A percentile compares a stretch with the other conserved stretches of the same genome.
These are phyloP conservation scores for Trinectes maculatus DNA, from an alignment of 2,113 vertebrate genomes.

Conservation along the genomic window DNA sequence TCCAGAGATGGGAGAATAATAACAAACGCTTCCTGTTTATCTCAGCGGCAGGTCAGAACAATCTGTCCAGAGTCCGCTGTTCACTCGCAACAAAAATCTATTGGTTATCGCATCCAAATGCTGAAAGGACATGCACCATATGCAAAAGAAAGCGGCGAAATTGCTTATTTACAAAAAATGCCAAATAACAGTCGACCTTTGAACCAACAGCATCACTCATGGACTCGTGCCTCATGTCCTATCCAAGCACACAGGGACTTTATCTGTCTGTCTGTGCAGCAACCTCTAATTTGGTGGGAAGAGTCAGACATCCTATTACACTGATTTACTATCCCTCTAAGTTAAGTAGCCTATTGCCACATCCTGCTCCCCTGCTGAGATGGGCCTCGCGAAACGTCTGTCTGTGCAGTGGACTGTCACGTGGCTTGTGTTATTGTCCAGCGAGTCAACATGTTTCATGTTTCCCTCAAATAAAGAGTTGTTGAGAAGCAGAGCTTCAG, in stretches of 20 bases:
- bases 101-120: background rate
- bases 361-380: constrained; percentile 55
- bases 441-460: constrained; percentile 15
- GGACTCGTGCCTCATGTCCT: constrained; percentile 48
- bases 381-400: constrained; percentile 22
- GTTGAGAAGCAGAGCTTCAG: constrained; percentile 8
- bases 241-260: constrained; percentile 18
- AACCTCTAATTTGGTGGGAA: constrained; percentile 46
- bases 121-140: background rate
- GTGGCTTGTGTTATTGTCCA: constrained; percentile 1
- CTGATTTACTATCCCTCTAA: constrained; percentile 54
- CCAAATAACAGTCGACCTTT: constrained; percentile 18
- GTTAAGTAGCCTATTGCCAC: constrained; percentile 27
- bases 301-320: constrained; percentile 45
- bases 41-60: constrained; percentile 51
- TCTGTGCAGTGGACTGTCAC: constrained; percentile 3
- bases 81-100: constrained; percentile 43
- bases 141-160: background rate
- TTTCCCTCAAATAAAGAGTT: constrained; percentile 9
- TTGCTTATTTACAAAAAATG: background rate
- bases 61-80: constrained; percentile 50
- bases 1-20: constrained; percentile 51
- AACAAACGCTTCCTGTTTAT: constrained; percentile 82
- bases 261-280: constrained; percentile 31
- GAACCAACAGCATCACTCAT: constrained; percentile 36